Base-by-base conservation (phyloP, 2,797 vertebrate species). In the Enteromius fasciolatus region DNA sequence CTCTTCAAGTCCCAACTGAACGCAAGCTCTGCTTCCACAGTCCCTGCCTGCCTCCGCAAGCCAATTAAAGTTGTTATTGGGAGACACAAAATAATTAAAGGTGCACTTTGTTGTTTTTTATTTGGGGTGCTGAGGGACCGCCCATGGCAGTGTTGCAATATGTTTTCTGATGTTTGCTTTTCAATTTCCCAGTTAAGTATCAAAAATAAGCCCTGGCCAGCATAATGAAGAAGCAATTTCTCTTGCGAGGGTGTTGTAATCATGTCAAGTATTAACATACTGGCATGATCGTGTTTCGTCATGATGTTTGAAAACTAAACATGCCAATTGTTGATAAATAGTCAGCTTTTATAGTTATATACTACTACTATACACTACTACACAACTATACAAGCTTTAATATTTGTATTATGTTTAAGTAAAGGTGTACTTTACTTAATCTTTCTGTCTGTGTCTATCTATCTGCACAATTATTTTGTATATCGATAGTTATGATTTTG, bases 1-100 rank as follows among this genome's bases (percentile, higher is more conserved):
- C 86, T 90, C 90, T 93, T 88, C 89, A 91, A 92, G 89, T 92
- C 92, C 92, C 91, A 90, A 91, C 91, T 92, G 93, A 94, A 92
- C 84, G 25, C 59, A 28, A 57, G 36, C 83, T 80, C 72, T 69
- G 84, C 84, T 64, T 69, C 82, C 90, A 89, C 91, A 91, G 82
- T 90, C 90, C 88, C 89, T 93, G 91, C 84, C 78, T 92, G 88
- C 84, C 90, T 94, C 94, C 90, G 90, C 86, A 91, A 91, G 92
- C 91, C 89, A 94, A 84, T 92, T 94, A 93, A 89, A 93, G 80
- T 93, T 94, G 88, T 93, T 94, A 92, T 90, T 91, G 84, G 89
- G 93, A 89, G 70, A 92, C 86, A 85, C 91, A 92, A 94, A 93
- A 94, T 93, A 86, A 91, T 93, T 94, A 93, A 88, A 92, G 88